These are phyloP conservation scores for Pseudorhombus dupliciocellatus DNA, from an alignment of 2,113 vertebrate species.

Conservation along the genomic window DNA sequence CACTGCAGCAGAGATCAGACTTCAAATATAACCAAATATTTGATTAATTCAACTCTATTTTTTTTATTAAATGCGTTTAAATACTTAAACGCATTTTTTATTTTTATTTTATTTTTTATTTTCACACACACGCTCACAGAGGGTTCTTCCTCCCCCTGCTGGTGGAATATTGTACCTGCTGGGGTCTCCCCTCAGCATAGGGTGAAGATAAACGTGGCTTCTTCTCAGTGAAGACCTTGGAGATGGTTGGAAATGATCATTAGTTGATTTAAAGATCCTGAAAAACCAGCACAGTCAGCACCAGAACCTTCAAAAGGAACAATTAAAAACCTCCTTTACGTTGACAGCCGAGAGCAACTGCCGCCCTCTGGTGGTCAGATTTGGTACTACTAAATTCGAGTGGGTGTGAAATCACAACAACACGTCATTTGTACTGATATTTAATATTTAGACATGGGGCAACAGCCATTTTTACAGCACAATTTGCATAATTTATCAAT, in stretches of 20 bases:
- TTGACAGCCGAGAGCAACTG: neutral
- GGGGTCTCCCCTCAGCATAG: neutral
- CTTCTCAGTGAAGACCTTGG: neutral
- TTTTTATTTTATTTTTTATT: no score
- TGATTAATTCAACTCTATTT: no score
- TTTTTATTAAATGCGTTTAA: no score
- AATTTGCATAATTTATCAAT: constrained; percentile 95
- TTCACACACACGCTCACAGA: no score
- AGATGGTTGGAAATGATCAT: neutral
- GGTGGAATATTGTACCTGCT: constrained; percentile 7
- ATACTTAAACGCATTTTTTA: no score
- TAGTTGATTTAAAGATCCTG: neutral
- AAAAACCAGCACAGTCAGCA: no score
- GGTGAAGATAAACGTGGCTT: neutral
- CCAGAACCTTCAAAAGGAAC: no score
- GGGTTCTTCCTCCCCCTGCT: constrained; percentile 41
- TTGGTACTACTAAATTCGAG: constrained; percentile 5
- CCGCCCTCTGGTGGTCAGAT: constrained; percentile 48
- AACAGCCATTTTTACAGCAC: constrained; percentile 97
- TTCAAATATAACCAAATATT: no score
- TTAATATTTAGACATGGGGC: constrained; percentile 94
- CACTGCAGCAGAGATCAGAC: no score
- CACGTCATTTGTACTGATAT: constrained; percentile 86
- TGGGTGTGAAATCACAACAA: constrained; percentile 22
- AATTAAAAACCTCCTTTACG: no score